Evolutionary conservation across 2,113 vertebrate species (phyloP).

Genomic region (Lophochroa leadbeateri): DNA sequence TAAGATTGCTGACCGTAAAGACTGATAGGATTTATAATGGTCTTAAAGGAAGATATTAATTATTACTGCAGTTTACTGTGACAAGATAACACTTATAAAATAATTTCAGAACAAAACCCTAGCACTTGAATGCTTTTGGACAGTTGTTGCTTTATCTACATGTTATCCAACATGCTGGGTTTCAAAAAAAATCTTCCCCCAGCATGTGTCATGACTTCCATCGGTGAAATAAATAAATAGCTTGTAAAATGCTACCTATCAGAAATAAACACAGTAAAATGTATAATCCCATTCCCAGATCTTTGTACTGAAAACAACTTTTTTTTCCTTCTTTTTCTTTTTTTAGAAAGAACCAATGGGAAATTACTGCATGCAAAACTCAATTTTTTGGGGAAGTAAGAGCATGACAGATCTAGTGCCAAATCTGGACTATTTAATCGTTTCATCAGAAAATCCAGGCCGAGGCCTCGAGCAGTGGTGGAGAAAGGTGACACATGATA

Average conservation of each 20-base stretch:
- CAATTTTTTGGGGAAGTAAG: not conserved
- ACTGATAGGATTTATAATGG: not conserved
- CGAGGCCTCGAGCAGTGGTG: not conserved
- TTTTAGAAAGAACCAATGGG: not conserved
- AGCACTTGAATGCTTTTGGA: not conserved
- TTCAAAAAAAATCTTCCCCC: not conserved
- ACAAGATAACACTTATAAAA: not conserved
- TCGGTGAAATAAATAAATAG: not conserved
- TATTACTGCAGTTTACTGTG: not conserved
- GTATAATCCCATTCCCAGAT: not conserved
- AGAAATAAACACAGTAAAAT: not conserved
- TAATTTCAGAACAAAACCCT: not conserved
- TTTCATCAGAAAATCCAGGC: not conserved
- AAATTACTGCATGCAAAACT: not conserved
- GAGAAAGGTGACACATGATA: not conserved
- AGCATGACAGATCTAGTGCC: not conserved
- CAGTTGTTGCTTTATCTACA: not conserved
- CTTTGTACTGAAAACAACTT: not conserved
- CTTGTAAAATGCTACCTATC: not conserved
- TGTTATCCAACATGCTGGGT: not conserved
- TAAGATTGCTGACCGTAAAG: not conserved
- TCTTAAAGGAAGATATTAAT: not conserved
- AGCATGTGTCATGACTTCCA: not conserved
- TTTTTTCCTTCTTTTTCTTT: not conserved
- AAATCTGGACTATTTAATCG: not conserved